Conservation (phyloP, 1,140 invertebrate genomes). For the Teleopsis dalmanni region DNA sequence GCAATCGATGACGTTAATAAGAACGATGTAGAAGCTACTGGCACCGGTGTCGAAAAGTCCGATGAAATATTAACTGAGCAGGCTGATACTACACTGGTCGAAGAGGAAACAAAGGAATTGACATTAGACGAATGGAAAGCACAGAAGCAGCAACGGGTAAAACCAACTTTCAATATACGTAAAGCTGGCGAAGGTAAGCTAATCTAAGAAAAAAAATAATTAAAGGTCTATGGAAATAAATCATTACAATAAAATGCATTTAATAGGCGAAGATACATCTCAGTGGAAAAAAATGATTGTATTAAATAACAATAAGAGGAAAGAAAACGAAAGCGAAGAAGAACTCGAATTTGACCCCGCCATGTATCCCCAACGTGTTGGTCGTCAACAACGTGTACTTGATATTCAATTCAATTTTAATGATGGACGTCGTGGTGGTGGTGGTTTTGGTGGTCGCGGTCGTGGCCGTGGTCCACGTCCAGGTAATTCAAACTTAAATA, state of each 20-base stretch:
- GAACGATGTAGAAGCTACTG: conserved; percentile 45
- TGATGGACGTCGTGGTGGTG: conserved; percentile 65
- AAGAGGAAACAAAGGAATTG: conserved; percentile 71
- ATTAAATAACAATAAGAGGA: conserved; percentile 38
- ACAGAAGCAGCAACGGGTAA: conserved; percentile 60
- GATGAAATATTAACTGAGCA: conserved; percentile 46
- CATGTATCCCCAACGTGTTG: conserved; percentile 79
- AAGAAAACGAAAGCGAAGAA: conserved; percentile 55
- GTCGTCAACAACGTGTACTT: conserved; percentile 76
- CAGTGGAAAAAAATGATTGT: conserved; percentile 88
- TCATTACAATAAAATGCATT: background rate
- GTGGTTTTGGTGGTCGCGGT: conserved; percentile 54
- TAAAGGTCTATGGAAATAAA: background rate
- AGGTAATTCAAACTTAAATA: conserved; percentile 41
- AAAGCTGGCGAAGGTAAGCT: conserved; percentile 73
- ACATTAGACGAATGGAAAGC: conserved; percentile 88
- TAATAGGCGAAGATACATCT: conserved; percentile 68
- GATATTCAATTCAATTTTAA: conserved; percentile 87
- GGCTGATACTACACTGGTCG: conserved; percentile 47
- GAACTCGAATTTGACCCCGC: conserved; percentile 65
- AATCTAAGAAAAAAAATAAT: background rate
- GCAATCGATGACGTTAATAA: conserved; percentile 68
- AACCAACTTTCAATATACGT: conserved; percentile 80
- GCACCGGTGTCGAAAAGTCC: conserved; percentile 25
- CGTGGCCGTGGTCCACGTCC: conserved; percentile 57